Evolutionary conservation across 2,888 invertebrate species (phyloP).

Genomic region (Rhamnusium bicolor): DNA sequence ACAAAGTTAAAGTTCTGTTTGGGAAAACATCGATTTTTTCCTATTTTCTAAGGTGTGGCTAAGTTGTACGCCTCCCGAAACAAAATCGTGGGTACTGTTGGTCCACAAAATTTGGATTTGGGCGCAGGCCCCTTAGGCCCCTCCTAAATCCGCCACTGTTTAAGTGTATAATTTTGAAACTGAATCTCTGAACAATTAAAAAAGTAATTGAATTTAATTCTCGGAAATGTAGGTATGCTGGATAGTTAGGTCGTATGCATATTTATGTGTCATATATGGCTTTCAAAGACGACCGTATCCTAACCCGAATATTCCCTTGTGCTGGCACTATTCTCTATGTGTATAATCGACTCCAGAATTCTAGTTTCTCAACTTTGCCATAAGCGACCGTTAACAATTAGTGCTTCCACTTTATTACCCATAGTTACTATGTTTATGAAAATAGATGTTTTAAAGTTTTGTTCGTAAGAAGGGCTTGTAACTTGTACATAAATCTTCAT

Average conservation of each 20-base stretch:
- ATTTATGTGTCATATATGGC: slow-evolving; percentile 8
- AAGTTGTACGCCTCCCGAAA: too few species aligned
- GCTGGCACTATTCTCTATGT: slow-evolving; percentile 35
- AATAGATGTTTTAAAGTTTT: slow-evolving; percentile 60
- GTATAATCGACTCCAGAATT: slow-evolving; percentile 54
- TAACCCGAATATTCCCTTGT: slow-evolving; percentile 40
- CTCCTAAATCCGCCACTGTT: too few species aligned
- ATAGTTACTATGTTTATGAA: slow-evolving; percentile 53
- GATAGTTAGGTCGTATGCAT: slow-evolving; percentile 17
- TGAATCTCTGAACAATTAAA: too few species aligned
- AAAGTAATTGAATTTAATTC: too few species aligned
- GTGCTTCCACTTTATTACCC: slow-evolving; percentile 54
- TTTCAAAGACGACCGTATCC: background rate
- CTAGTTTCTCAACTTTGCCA: slow-evolving; percentile 54
- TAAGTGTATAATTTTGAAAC: too few species aligned
- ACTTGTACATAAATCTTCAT: slow-evolving; percentile 43
- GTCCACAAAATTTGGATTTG: too few species aligned
- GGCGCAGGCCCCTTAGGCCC: too few species aligned
- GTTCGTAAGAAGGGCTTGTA: slow-evolving; percentile 32
- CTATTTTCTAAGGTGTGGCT: too few species aligned
- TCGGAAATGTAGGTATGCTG: too few species aligned
- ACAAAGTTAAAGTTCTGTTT: too few species aligned
- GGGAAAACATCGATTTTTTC: too few species aligned
- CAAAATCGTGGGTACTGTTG: too few species aligned
- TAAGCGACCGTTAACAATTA: slow-evolving; percentile 59